Conservation (phyloP, 2,113 vertebrate species). For the Pedetes capensis region DNA sequence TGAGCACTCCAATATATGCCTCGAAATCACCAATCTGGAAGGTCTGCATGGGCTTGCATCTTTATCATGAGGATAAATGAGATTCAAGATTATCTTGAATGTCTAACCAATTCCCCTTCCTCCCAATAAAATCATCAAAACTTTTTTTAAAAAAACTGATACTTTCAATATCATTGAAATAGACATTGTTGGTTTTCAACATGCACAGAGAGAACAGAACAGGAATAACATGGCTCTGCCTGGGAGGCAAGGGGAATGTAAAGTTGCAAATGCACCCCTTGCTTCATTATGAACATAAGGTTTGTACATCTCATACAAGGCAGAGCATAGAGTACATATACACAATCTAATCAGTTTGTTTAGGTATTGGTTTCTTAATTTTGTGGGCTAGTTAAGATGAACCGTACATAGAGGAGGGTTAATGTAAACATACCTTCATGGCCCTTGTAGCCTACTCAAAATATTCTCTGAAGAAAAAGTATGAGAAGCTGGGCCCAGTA, state of each 20-base stretch:
- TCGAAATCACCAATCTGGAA: not conserved
- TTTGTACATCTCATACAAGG: not conserved
- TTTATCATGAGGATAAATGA: not conserved
- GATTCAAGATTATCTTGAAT: not conserved
- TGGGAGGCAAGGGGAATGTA: not conserved
- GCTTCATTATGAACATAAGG: not conserved
- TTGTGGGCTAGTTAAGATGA: not conserved
- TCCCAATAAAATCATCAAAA: not conserved
- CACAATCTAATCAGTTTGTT: not conserved
- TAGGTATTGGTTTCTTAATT: not conserved
- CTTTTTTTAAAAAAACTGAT: not conserved
- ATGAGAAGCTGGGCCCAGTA: too few relatives aligned
- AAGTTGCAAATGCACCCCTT: not conserved
- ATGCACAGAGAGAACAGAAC: not conserved
- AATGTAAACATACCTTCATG: not conserved
- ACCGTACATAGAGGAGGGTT: not conserved
- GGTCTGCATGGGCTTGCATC: not conserved
- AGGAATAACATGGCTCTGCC: not conserved
- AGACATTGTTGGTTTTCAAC: not conserved
- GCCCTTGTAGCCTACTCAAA: not conserved
- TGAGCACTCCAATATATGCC: not conserved
- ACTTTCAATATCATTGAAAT: not conserved
- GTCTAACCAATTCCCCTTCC: not conserved
- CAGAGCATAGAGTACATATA: not conserved
- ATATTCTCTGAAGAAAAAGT: not conserved